phyloP scores from a whole-genome alignment of 2,797 vertebrate species.

The Oreochromis grahami region DNA sequence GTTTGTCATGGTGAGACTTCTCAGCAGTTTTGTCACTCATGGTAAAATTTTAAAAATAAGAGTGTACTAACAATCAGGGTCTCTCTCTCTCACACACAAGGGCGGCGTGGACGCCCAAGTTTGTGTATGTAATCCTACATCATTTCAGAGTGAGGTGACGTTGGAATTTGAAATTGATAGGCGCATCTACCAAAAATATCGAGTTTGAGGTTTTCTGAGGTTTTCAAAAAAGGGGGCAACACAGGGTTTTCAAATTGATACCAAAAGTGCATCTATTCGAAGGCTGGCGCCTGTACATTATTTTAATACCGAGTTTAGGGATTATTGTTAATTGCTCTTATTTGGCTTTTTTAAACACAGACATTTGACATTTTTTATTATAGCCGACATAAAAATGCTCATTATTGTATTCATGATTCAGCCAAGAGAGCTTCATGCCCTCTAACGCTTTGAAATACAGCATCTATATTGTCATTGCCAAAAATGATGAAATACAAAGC shows the following conservation, averaged over 20 bases:
- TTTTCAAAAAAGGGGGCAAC: neutral
- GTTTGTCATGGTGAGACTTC: neutral
- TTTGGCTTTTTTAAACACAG: neutral
- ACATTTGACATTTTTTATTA: neutral
- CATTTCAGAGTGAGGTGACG: neutral
- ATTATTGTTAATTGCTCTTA: neutral
- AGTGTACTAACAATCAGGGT: neutral
- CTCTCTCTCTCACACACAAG: neutral
- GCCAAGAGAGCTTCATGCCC: too few relatives aligned
- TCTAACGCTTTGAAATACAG: too few relatives aligned
- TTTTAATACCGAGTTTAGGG: neutral
- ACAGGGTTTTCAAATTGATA: neutral
- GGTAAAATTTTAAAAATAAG: neutral
- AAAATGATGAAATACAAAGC: too few relatives aligned
- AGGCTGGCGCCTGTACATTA: neutral
- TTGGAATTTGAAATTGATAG: neutral
- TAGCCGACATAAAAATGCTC: too few relatives aligned
- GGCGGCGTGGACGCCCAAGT: neutral
- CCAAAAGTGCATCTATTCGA: neutral
- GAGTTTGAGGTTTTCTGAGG: neutral
- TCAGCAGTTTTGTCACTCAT: neutral
- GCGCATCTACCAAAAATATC: neutral
- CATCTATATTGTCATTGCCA: too few relatives aligned
- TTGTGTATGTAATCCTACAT: neutral
- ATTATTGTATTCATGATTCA: too few relatives aligned